Conservation (phyloP, 2,888 invertebrate genomes). For the Apoda limacodes region DNA sequence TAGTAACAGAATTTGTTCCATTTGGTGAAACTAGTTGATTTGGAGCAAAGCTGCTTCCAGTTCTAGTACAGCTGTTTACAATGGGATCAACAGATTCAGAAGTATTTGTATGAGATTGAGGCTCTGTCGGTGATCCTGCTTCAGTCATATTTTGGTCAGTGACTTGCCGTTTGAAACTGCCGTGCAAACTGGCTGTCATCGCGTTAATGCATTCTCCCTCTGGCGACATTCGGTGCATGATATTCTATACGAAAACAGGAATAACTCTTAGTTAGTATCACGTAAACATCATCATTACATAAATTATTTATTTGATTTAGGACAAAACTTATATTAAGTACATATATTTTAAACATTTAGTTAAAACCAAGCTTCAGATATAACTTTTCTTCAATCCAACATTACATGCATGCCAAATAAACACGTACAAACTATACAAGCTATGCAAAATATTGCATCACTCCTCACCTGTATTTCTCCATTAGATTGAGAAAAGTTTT, state of each 20-base stretch:
- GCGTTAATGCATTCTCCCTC: slow-evolving; percentile 74
- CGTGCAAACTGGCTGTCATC: slow-evolving; percentile 75
- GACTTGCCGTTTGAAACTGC: slow-evolving; percentile 72
- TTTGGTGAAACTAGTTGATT: slow-evolving; percentile 62
- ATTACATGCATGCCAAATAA: slow-evolving; percentile 24
- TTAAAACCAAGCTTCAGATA: too few relatives aligned
- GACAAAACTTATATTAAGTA: too few relatives aligned
- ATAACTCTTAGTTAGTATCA: slow-evolving; percentile 35
- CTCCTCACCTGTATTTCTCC: slow-evolving; percentile 55
- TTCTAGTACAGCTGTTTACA: slow-evolving; percentile 48
- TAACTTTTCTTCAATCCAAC: too few relatives aligned
- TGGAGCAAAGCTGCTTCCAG: slow-evolving; percentile 35
- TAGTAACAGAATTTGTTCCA: slow-evolving; percentile 62
- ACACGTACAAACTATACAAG: slow-evolving; percentile 26
- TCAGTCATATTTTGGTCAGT: slow-evolving; percentile 53
- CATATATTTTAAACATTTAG: too few relatives aligned
- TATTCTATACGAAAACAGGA: slow-evolving; percentile 69
- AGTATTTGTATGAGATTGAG: slow-evolving; percentile 51
- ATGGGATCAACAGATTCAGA: slow-evolving; percentile 51
- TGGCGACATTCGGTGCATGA: slow-evolving; percentile 77
- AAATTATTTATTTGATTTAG: too few relatives aligned
- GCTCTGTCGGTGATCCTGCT: slow-evolving; percentile 51
- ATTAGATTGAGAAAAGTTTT: slow-evolving; percentile 43
- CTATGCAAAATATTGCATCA: slow-evolving; percentile 27
- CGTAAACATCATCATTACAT: too few relatives aligned